phyloP scores from a whole-genome alignment of 2,113 vertebrate genomes.

The Indri indri region DNA sequence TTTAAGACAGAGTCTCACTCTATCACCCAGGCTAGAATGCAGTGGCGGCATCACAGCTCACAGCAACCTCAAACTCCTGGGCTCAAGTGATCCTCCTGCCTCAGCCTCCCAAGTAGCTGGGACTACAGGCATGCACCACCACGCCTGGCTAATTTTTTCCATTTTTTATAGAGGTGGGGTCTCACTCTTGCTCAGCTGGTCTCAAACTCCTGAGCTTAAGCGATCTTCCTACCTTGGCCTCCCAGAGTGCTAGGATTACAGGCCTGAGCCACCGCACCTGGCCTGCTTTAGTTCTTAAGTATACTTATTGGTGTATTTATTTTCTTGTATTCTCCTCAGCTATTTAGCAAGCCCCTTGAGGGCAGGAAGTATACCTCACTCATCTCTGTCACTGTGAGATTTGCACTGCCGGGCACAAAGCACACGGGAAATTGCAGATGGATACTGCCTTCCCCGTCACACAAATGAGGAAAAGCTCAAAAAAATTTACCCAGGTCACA shows the following conservation, averaged over 20 bases:
- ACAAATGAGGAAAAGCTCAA: not conserved
- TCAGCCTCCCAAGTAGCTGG: too few species aligned
- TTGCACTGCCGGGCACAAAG: not conserved
- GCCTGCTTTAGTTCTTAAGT: not conserved
- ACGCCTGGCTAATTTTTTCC: too few species aligned
- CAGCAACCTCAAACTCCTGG: too few species aligned
- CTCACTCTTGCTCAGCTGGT: too few species aligned
- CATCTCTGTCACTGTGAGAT: fast-evolving
- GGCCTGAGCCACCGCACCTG: too few species aligned
- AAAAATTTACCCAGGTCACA: not conserved
- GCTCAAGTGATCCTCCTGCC: too few species aligned
- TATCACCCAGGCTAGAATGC: too few species aligned
- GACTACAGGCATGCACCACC: fast-evolving
- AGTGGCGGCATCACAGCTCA: too few species aligned
- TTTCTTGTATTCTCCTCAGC: not conserved
- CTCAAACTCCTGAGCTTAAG: too few species aligned
- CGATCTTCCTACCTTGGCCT: too few species aligned
- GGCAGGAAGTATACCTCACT: fast-evolving
- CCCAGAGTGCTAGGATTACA: too few species aligned
- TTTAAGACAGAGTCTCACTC: not conserved
- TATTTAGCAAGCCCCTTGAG: not conserved
- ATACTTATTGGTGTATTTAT: not conserved
- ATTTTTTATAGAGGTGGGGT: too few species aligned
- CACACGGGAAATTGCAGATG: fast-evolving
- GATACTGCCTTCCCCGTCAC: fast-evolving